Percentiles rank a stretch among this genome's conserved stretches.
Evolutionary conservation across 2,888 invertebrate species (phyloP).

Genomic region (Pandemis heparana): DNA sequence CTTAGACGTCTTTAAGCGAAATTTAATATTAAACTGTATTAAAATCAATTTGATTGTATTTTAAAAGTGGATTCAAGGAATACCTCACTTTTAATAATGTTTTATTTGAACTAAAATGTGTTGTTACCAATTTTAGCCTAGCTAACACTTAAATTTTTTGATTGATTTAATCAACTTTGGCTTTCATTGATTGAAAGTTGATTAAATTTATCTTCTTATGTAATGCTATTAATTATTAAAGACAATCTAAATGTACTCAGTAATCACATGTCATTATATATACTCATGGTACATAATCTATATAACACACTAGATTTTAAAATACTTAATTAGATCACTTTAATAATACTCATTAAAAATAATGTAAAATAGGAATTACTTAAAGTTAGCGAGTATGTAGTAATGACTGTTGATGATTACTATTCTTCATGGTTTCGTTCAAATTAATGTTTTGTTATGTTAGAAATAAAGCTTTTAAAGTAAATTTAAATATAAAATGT

Average conservation of each 20-base stretch:
- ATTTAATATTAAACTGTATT: constrained; percentile 18
- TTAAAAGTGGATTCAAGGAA: constrained; percentile 40
- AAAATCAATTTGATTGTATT: constrained; percentile 18
- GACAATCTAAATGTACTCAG: constrained; percentile 27
- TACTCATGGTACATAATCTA: constrained; percentile 32
- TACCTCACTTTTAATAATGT: constrained; percentile 24
- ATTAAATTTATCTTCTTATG: background rate
- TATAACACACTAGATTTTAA: constrained; percentile 22
- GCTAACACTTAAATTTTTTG: constrained; percentile 7
- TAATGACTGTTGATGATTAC: constrained; percentile 36
- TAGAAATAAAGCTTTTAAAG: constrained; percentile 35
- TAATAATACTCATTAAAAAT: constrained; percentile 11
- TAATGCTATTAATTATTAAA: constrained; percentile 2
- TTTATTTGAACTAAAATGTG: constrained; percentile 8
- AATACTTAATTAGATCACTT: constrained; percentile 38
- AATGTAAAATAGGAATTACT: constrained; percentile 35
- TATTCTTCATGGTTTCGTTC: constrained; percentile 29
- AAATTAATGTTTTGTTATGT: constrained; percentile 26
- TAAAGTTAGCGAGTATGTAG: constrained; percentile 30
- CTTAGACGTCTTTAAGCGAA: constrained; percentile 9
- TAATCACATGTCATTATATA: constrained; percentile 38
- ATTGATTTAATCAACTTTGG: constrained; percentile 1
- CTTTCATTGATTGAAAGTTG: constrained; percentile 5
- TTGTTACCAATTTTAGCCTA: constrained; percentile 25
- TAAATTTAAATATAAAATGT: constrained; percentile 33